Percentiles rank a stretch among this genome's conserved stretches.
These are phyloP conservation scores for Anthophora plumipes DNA, from an alignment of 2,888 invertebrate species.

Conservation along the genomic window DNA sequence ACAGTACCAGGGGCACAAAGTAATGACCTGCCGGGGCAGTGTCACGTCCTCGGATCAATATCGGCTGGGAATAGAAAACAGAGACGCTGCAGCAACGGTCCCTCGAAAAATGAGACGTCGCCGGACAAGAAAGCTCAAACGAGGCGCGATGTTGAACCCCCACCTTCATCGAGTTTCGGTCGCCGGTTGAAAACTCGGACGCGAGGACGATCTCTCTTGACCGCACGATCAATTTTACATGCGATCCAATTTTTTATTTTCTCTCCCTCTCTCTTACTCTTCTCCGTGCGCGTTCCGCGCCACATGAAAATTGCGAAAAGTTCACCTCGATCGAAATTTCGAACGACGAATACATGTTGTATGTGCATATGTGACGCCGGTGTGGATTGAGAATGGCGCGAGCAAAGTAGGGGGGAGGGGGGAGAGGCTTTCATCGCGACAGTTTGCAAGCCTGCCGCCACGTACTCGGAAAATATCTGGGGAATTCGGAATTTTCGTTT, in stretches of 20 bases:
- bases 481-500: constrained; percentile 59
- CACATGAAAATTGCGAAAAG: constrained; percentile 34
- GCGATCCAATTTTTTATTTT: constrained; percentile 49
- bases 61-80: constrained; percentile 77
- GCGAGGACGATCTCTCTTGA: constrained; percentile 34
- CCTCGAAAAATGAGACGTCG: constrained; percentile 65
- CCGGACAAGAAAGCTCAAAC: constrained; percentile 64
- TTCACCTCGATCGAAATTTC: constrained; percentile 41
- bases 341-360: not conserved
- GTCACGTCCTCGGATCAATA: constrained; percentile 81
- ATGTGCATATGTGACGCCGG: too few relatives aligned
- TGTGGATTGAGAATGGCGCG: not conserved
- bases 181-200: not conserved
- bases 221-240: constrained; percentile 59
- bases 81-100: constrained; percentile 58
- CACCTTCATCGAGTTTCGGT: constrained; percentile 49
- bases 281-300: too few relatives aligned
- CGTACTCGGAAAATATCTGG: constrained; percentile 48
- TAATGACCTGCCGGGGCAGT: constrained; percentile 62
- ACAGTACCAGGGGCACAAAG: constrained; percentile 44
- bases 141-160: constrained; percentile 46
- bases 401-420: not conserved
- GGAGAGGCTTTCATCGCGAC: constrained; percentile 20
- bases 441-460: constrained; percentile 24
- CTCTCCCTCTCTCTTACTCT: not conserved